Conservation (phyloP, 2,797 vertebrate species). For the Eulemur mongoz region DNA sequence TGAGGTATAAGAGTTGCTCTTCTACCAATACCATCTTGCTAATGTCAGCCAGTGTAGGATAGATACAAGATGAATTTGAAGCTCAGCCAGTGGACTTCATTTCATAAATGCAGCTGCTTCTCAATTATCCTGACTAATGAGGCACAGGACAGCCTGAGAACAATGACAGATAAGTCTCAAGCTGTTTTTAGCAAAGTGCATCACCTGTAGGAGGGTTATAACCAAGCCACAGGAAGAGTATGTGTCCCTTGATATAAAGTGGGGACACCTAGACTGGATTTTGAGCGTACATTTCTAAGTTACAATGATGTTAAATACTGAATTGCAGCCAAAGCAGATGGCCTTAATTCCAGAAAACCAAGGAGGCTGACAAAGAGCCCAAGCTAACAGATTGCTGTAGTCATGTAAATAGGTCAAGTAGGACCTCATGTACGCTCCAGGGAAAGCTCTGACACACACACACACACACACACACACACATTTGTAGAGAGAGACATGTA, state of each 20-base stretch:
- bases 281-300: neutral
- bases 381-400: neutral
- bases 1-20: neutral
- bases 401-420: constrained; percentile 40
- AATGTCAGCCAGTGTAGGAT: neutral
- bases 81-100: neutral
- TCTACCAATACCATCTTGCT: neutral
- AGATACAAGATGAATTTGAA: constrained; percentile 16
- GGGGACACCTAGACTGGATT: neutral
- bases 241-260: neutral
- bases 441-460: neutral
- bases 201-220: neutral
- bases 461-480: neutral
- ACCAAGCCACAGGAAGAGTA: neutral
- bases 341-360: constrained; percentile 22
- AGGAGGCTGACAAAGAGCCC: constrained; percentile 15
- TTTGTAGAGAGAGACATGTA: neutral
- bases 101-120: constrained; percentile 48
- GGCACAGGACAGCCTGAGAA: constrained; percentile 2
- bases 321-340: constrained; percentile 17
- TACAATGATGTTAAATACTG: neutral
- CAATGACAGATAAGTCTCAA: neutral
- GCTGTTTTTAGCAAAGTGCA: neutral
- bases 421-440: neutral
- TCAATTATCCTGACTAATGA: constrained; percentile 45